Conservation (phyloP, 1,140 invertebrate species). For the Orchestia grillus region DNA sequence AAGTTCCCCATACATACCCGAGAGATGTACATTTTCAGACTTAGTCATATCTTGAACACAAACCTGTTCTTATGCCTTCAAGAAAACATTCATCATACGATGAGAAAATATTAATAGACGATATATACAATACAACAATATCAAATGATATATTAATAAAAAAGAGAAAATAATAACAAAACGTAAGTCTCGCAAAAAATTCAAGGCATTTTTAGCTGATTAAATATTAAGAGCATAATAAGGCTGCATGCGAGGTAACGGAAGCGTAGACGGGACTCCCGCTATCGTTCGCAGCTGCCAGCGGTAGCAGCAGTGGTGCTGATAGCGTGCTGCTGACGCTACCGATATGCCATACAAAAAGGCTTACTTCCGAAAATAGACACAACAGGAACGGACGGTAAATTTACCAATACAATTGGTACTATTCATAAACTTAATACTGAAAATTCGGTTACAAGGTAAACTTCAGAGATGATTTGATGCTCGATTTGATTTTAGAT, state of each 20-base stretch:
- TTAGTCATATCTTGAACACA: no score
- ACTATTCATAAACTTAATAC: not conserved
- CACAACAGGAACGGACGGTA: not conserved
- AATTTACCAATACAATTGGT: not conserved
- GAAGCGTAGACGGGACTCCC: not conserved
- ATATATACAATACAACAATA: no score
- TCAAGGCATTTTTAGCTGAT: not conserved
- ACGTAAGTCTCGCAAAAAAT: not conserved
- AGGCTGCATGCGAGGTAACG: not conserved
- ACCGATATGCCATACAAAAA: not conserved
- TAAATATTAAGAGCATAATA: not conserved
- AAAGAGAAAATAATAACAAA: not conserved
- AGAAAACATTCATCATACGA: no score
- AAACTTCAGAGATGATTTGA: no score
- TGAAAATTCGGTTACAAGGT: no score
- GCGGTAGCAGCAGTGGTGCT: not conserved
- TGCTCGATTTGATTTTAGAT: no score
- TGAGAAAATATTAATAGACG: no score
- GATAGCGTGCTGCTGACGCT: not conserved
- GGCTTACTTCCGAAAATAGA: not conserved
- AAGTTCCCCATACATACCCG: no score
- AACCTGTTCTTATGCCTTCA: no score
- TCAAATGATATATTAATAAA: no score
- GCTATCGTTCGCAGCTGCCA: not conserved
- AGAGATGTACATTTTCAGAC: no score